phyloP scores from a whole-genome alignment of 2,797 vertebrate genomes.

The Tachyglossus aculeatus region DNA sequence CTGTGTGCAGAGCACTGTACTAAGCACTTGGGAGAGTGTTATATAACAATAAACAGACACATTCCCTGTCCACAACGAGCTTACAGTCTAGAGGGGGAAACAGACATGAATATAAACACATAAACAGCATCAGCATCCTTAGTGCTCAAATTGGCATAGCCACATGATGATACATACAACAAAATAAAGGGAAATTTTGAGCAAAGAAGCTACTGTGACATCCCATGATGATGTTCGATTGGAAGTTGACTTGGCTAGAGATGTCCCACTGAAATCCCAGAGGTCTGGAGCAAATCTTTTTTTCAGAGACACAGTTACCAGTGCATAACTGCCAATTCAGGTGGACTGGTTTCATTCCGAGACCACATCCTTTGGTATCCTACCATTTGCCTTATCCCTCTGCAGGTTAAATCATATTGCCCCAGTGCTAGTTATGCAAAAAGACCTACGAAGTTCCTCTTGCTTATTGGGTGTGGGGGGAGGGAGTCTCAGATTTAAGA shows the following conservation, averaged over 20 bases:
- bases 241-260: constrained; percentile 3
- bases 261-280: constrained; percentile 16
- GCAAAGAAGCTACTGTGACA: too few species aligned
- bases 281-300: constrained; percentile 15
- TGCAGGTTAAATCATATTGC: neutral
- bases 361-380: neutral
- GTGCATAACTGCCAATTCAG: constrained; percentile 16
- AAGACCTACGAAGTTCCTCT: constrained; percentile 6
- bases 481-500: neutral
- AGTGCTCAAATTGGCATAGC: neutral
- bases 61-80: neutral
- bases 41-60: neutral
- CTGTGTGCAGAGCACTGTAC: neutral
- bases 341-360: constrained; percentile 12
- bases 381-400: neutral
- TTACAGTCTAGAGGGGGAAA: neutral
- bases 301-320: constrained; percentile 45
- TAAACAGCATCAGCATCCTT: too few species aligned
- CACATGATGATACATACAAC: neutral
- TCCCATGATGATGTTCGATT: constrained; percentile 7
- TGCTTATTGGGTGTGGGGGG: neutral
- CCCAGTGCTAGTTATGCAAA: too few species aligned
- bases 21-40: too few species aligned
- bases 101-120: neutral
- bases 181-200: too few species aligned